Base-by-base conservation (phyloP, 2,797 vertebrate genomes). In the Microhierax caerulescens region DNA sequence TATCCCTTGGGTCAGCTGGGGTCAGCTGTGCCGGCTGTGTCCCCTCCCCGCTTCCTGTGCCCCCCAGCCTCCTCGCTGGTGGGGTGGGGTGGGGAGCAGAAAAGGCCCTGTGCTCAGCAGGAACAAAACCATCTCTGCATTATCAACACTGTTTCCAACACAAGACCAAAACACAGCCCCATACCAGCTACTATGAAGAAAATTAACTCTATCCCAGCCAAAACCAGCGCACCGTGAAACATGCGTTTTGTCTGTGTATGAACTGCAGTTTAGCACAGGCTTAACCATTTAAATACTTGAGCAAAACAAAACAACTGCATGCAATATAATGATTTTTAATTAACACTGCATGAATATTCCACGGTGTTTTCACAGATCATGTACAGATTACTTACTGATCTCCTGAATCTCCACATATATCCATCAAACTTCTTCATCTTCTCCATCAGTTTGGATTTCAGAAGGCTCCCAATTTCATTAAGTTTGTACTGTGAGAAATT, bases 371-470 rank as follows among this genome's bases (percentile, higher is more conserved):
- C 53, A 64, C 20, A 82, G 68, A 18, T 34, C 19, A 39, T 9
- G 11, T 47, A 28, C 36, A 77, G 59, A 54, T 50, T 50, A 91
- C 97, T 95, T 93, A 97, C 96, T 34, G 85, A 89, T 93, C 51
- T 98, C 95, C 94, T 98, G 95, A 98, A 97, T 89, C 98, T 97
- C 87, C 79, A 64, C 50, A 98, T 89, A 27, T 97, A 93, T 86
- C 93, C 75, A 1, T 98, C 98, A 53, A 98, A 76, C 30, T 96
- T 96, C 70, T 96, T 97, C 51, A 98, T 94, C 95, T 98, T 98
- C 80, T 98, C 97, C 69, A 96, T 45, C 67, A 99, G 93, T 87
- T 79, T 98, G 20, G 68, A 94, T 97, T 91, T 97, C 32, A 99
- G 85, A 85, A 96, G 95, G 30, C 95, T 98, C 75, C 97, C 95